Evolutionary conservation across 2,113 vertebrate genomes (phyloP), one percentile per base, ranked within the genome.

Genomic region (Halcyon malimbica): DNA sequence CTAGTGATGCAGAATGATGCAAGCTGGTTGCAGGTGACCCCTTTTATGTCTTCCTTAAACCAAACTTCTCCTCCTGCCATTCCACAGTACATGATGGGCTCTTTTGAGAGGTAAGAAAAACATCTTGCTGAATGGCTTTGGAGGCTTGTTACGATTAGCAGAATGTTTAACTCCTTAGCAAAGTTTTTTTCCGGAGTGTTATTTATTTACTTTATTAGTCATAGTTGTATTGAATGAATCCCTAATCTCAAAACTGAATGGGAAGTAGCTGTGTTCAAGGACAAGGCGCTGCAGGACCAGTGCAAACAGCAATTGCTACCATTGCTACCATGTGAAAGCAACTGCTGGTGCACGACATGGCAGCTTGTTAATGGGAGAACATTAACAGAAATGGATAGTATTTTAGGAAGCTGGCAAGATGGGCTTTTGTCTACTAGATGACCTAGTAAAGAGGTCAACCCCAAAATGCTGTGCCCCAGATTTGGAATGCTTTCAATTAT

Each of bases 61-160:
- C 8, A 1, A 5, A 0, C 41, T 78, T 75, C 14, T 79, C 77
- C 41, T 80, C 35, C 33, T 92, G 19, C 21, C 4, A 6, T 54
- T 53, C 74, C 5, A 51, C 23, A 11, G 12, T 37, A 3, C 1
- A 0, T 3, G 31, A 25, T 29, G 13, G 28, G 13, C 8, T 78
- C n/a, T n/a, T 75, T 42, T 37, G 44, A 79, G 70, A 87, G 62
- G 90, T 69, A 95, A 83, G 81, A 44, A 46, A 76, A 93, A 23
- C 54, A 50, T 26, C 33, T 81, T 83, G 11, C 65, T 69, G 65
- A 53, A 63, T 85, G 21, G n/a, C 35, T 89, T 76, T 53, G 11
- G 39, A 75, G 39, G 18, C 18, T 87, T 85, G 13, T 75, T 91
- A 24, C 13, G 9, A 5, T 41, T 18, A 77, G 50, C 13, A 65